Conservation (phyloP, 2,113 vertebrate species). For the Furnarius figulus region DNA sequence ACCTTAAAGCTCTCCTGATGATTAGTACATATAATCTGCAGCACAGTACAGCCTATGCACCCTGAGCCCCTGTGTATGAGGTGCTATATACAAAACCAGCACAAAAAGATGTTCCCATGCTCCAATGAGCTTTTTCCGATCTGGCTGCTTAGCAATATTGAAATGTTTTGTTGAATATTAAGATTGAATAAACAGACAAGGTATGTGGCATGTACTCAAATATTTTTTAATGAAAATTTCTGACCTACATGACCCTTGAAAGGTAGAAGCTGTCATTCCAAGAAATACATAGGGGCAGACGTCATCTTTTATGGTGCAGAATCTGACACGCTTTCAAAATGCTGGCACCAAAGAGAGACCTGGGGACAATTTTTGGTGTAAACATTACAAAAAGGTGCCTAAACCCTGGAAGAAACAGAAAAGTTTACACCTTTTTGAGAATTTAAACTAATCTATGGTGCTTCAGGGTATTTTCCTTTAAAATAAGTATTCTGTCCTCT, state of each 20-base stretch:
- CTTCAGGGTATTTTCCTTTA: conserved; percentile 4
- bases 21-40: background rate
- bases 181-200: conserved; percentile 51
- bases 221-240: conserved; percentile 67
- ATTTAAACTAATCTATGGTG: background rate
- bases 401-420: background rate
- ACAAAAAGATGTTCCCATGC: background rate
- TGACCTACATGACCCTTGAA: conserved; percentile 28
- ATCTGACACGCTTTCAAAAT: background rate
- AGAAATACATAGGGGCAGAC: background rate
- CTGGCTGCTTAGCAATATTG: conserved; percentile 43
- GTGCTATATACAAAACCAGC: conserved; percentile 3
- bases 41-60: background rate
- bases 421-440: background rate
- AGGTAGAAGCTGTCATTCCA: conserved; percentile 51
- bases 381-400: background rate
- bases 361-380: background rate
- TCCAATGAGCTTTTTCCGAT: background rate
- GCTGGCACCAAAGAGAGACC: background rate
- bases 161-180: conserved; percentile 48
- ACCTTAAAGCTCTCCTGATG: background rate
- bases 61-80: background rate
- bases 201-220: conserved; percentile 49
- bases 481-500: background rate
- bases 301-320: background rate